These are phyloP conservation scores for Aphrophora alni DNA, from an alignment of 2,888 invertebrate species.

Conservation along the genomic window DNA sequence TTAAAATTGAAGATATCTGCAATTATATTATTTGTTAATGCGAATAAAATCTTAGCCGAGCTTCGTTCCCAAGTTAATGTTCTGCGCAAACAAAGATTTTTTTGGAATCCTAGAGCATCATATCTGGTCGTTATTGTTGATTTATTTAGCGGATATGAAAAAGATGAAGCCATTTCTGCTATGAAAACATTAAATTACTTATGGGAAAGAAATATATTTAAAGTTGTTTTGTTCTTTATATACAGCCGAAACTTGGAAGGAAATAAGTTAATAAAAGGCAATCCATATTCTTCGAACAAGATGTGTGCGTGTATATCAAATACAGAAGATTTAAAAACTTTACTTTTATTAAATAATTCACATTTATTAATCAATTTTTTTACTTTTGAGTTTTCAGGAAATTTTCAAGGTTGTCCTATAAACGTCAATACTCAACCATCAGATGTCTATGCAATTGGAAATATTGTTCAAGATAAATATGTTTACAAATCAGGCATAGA, in stretches of 20 bases:
- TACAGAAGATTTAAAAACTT: neutral
- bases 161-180: neutral
- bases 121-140: neutral
- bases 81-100: neutral
- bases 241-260: neutral
- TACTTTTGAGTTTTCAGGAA: neutral
- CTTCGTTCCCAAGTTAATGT: neutral
- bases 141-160: neutral
- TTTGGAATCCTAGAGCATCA: neutral
- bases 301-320: neutral
- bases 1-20: neutral
- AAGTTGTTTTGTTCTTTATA: neutral
- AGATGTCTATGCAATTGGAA: neutral
- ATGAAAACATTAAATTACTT: neutral
- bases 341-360: neutral
- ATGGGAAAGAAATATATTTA: neutral
- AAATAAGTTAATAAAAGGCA: neutral
- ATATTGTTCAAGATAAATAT: too few species aligned
- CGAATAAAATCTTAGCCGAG: neutral
- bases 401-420: neutral
- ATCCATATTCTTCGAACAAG: neutral
- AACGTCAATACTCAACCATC: neutral
- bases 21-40: neutral
- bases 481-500: neutral
- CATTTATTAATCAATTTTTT: neutral